A percentile compares a stretch with the other conserved stretches of the same genome.
Evolutionary conservation across 1,140 invertebrate genomes (phyloP).

Genomic region (Drosophila hydei): DNA sequence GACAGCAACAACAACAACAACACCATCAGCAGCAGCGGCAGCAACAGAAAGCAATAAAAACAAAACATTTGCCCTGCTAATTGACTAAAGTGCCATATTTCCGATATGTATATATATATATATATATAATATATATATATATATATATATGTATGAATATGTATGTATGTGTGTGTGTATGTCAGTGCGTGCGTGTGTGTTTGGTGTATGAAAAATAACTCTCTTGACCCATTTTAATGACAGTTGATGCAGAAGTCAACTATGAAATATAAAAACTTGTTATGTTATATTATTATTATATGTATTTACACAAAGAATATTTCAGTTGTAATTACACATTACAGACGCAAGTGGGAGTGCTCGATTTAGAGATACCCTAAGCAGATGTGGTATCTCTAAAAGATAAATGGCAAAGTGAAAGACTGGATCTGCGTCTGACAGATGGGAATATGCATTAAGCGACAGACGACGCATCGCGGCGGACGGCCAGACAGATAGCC

Average conservation of each 20-base stretch:
- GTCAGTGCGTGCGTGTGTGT: slow-evolving; percentile 17
- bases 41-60: slow-evolving; percentile 34
- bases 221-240: slow-evolving; percentile 65
- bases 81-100: slow-evolving; percentile 71
- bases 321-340: background rate
- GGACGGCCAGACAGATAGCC: too few species aligned
- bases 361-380: too few species aligned
- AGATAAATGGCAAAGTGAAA: too few species aligned
- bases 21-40: slow-evolving; percentile 20
- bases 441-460: too few species aligned
- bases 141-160: slow-evolving; percentile 5
- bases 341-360: background rate
- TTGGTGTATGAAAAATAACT: slow-evolving; percentile 49
- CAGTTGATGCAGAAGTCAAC: slow-evolving; percentile 42
- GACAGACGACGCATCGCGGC: too few species aligned
- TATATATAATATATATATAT: slow-evolving; percentile 6
- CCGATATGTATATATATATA: slow-evolving; percentile 1
- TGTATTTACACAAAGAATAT: background rate
- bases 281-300: background rate
- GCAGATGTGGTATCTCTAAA: too few species aligned
- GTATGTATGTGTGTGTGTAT: background rate
- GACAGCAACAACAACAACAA: slow-evolving; percentile 7
- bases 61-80: slow-evolving; percentile 71
- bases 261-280: slow-evolving; percentile 36
- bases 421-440: too few species aligned